Evolutionary conservation across 2,113 vertebrate species (phyloP).

Genomic region (Cacatua alba): DNA sequence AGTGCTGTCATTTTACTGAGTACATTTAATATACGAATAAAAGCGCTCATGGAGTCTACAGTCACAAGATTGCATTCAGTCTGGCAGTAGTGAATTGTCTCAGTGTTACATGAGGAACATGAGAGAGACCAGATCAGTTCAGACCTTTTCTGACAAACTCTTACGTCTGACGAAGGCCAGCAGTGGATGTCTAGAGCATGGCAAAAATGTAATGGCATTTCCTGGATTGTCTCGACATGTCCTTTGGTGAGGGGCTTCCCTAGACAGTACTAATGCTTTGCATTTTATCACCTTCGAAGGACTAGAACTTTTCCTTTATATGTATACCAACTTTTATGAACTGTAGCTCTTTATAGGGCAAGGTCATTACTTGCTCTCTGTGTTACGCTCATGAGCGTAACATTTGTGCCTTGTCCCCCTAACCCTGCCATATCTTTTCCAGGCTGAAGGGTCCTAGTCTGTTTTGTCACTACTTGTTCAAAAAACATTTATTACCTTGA

Average conservation of each 20-base stretch:
- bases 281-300: not conserved
- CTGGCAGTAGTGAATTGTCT: not conserved
- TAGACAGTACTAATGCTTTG: not conserved
- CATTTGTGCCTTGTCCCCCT: not conserved
- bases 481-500: not conserved
- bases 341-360: not conserved
- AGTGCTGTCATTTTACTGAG: not conserved
- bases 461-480: not conserved
- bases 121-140: not conserved
- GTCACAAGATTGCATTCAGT: not conserved
- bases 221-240: not conserved
- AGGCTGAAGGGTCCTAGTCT: not conserved
- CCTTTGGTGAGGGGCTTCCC: not conserved
- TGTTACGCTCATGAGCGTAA: not conserved
- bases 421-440: not conserved
- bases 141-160: not conserved
- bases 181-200: not conserved
- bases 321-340: not conserved
- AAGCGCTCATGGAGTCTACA: not conserved
- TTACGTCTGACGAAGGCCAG: not conserved
- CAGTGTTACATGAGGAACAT: not conserved
- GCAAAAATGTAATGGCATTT: not conserved
- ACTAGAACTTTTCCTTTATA: not conserved
- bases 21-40: not conserved
- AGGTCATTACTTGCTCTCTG: not conserved